Conservation (phyloP, 2,797 vertebrate species). For the Halcyon badia region DNA sequence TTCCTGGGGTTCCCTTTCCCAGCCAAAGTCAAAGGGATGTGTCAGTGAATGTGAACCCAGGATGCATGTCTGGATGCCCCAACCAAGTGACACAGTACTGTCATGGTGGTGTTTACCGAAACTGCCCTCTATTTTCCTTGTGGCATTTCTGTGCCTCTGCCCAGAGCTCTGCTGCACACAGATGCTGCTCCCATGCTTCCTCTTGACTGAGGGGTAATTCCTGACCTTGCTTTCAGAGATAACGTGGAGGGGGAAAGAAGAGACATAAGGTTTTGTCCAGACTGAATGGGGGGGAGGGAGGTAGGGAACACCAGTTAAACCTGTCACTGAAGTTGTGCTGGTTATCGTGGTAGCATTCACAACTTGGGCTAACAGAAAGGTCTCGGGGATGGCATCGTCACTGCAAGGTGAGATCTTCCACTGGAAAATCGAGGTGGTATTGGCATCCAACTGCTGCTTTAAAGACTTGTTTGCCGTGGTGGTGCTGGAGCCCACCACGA, state of each 20-base stretch:
- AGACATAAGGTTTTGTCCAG: neutral
- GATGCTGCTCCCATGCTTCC: neutral
- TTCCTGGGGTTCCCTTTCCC: neutral
- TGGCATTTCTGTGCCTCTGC: neutral
- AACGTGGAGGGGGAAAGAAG: neutral
- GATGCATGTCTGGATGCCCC: neutral
- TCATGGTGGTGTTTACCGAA: neutral
- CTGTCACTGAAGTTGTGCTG: neutral
- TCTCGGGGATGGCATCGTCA: neutral
- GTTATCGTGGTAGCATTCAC: accelerated
- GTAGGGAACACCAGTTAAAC: neutral
- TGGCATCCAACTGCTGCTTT: neutral
- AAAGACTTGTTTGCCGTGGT: neutral
- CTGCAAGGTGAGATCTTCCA: neutral
- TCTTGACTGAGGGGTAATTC: neutral
- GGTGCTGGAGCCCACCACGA: neutral
- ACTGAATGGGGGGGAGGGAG: neutral
- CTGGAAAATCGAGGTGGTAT: accelerated
- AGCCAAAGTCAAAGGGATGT: neutral
- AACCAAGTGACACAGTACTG: too few relatives aligned
- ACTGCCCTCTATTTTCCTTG: neutral
- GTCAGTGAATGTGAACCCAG: accelerated
- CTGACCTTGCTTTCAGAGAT: neutral
- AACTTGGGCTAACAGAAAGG: accelerated
- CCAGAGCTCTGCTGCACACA: neutral